Conservation (phyloP, 2,797 vertebrate species). For the Carcharodon carcharias region DNA sequence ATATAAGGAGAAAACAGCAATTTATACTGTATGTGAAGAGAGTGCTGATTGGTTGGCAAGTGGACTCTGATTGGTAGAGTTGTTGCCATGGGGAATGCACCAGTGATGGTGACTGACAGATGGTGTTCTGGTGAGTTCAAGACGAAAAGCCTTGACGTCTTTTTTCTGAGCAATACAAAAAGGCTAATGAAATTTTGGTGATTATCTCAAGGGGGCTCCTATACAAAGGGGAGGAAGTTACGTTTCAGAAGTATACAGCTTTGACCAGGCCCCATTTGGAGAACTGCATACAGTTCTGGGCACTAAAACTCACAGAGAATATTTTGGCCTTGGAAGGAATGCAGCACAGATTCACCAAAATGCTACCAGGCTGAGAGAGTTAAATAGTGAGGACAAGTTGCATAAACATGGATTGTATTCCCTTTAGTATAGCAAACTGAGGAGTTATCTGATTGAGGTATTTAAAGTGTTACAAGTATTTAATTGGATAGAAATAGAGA, state of each 20-base stretch:
- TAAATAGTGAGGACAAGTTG: too few relatives aligned
- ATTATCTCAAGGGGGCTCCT: background rate
- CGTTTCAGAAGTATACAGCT: too few relatives aligned
- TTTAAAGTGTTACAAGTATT: background rate
- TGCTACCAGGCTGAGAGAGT: background rate
- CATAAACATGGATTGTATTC: background rate
- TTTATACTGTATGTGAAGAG: too few relatives aligned
- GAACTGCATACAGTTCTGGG: background rate
- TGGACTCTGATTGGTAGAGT: too few relatives aligned
- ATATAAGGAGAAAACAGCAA: too few relatives aligned
- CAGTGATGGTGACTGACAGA: too few relatives aligned
- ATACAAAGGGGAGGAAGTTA: background rate
- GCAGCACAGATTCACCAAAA: background rate
- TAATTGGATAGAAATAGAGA: background rate
- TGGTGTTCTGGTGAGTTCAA: too few relatives aligned
- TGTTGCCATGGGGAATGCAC: too few relatives aligned
- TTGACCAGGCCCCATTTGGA: background rate
- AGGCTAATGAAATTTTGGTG: background rate
- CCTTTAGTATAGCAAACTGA: background rate
- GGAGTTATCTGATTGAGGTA: background rate
- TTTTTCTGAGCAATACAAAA: too few relatives aligned
- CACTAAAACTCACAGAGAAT: background rate
- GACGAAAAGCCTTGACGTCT: too few relatives aligned
- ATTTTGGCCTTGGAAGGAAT: background rate
- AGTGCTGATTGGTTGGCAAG: too few relatives aligned